Evolutionary conservation across 2,888 invertebrate species (phyloP).

Genomic region (Micoletzkya japonica): DNA sequence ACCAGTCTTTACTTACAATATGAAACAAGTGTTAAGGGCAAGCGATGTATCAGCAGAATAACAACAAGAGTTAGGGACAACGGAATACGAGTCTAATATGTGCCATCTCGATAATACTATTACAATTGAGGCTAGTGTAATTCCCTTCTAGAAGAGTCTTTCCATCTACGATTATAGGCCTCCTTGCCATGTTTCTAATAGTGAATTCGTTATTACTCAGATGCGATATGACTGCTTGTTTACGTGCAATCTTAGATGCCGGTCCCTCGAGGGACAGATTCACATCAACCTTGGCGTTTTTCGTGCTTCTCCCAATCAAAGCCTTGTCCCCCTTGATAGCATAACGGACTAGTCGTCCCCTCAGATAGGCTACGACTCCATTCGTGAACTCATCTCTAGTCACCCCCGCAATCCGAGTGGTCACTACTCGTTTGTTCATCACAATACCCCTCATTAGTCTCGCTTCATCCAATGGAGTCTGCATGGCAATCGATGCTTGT

Average conservation of each 20-base stretch:
- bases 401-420: conserved; percentile 34
- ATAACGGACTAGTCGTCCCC: conserved; percentile 43
- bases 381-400: conserved; percentile 33
- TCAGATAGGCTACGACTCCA: conserved; percentile 44
- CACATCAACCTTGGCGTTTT: conserved; percentile 46
- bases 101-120: conserved; percentile 81
- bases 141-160: conserved; percentile 84
- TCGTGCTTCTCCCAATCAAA: conserved; percentile 36
- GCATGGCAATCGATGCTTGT: not conserved
- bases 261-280: conserved; percentile 54
- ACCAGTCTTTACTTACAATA: not conserved
- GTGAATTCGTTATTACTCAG: conserved; percentile 84
- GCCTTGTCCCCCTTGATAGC: conserved; percentile 41
- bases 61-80: not conserved
- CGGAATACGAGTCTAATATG: conserved; percentile 43
- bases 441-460: conserved; percentile 29
- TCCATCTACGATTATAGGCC: conserved; percentile 91
- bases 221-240: conserved; percentile 38
- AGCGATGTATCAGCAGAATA: not conserved
- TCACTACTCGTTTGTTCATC: conserved; percentile 39
- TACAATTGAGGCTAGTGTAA: conserved; percentile 87
- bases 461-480: conserved; percentile 30
- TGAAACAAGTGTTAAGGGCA: not conserved
- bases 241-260: conserved; percentile 38
- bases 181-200: conserved; percentile 88